Evolutionary conservation across 2,113 vertebrate genomes (phyloP), one percentile per base, ranked within the genome.

Genomic region (Amazona vittata): DNA sequence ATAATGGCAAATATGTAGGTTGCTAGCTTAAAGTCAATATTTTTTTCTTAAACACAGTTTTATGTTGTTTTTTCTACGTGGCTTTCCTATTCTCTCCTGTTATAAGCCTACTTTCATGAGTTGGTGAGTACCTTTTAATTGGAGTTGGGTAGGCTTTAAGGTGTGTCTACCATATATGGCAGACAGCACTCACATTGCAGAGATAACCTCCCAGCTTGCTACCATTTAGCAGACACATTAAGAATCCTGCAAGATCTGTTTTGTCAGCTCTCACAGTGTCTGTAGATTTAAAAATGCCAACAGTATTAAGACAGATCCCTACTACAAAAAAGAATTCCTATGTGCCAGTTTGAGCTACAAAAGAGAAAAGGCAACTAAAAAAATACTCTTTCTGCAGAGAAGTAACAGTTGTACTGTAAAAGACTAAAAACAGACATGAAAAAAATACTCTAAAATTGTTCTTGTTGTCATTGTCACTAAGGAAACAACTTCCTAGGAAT

Each of bases 401-500:
- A 78, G 28, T 60, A 50, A 26, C 43, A 63, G 29, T 81, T 90
- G 49, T 63, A 83, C 24, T 67, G 55, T 50, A 41, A 81, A 89
- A 9, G 65, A 53, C 55, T 82, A 47, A 92, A 94, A 94, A 33
- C 43, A 94, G 88, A 52, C 57, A 8, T 5, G 73, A 75, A 90
- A 62, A 92, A 92, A 94, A 59, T n/a, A 71, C 17, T 20, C 44
- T 82, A 44, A 95, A 96, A 92, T 84, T 78, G 52, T 68, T 83
- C 82, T 24, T 86, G 55, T 95, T 94, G 49, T 80, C 94, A n/a
- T 79, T 92, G 86, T 94, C 96, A 64, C 92, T 89, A 95, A 92
- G 94, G 88, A 96, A 96, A 96, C 68, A 17, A 78, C 69, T 84
- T 77, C 90, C 60, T 29, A 65, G 80, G 90, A 89, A 85, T 86